Evolutionary conservation across 2,888 invertebrate genomes (phyloP).

Genomic region (Tuta absoluta): DNA sequence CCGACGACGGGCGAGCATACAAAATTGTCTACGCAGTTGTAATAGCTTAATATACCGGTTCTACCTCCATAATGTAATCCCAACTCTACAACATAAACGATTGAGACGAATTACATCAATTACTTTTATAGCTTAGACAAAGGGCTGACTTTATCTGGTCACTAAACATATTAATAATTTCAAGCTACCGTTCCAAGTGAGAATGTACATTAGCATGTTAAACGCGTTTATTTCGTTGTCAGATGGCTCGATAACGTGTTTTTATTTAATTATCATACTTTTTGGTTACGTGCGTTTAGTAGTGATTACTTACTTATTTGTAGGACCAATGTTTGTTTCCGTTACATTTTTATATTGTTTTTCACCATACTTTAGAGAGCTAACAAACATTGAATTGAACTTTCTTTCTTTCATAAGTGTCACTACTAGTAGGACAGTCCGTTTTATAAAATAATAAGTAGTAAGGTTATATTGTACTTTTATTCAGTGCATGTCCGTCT

Average conservation of each 20-base stretch:
- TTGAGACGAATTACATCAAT: constrained; percentile 70
- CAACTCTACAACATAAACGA: constrained; percentile 55
- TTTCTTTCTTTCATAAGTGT: no score
- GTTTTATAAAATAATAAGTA: no score
- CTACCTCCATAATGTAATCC: constrained; percentile 46
- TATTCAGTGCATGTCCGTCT: neutral
- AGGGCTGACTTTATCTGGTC: constrained; percentile 54
- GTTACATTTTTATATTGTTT: neutral
- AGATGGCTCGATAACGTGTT: constrained; percentile 26
- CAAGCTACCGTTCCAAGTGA: constrained; percentile 49
- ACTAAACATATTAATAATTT: constrained; percentile 66
- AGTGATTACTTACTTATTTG: neutral
- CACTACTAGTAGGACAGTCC: no score
- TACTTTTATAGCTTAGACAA: constrained; percentile 65
- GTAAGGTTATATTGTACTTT: neutral
- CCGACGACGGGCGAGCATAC: constrained; percentile 32
- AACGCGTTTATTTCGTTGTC: constrained; percentile 43
- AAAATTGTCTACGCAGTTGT: constrained; percentile 45
- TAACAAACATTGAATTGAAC: no score
- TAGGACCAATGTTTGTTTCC: neutral
- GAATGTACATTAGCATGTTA: constrained; percentile 50
- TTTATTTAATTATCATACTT: constrained; percentile 20
- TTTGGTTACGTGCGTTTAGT: neutral
- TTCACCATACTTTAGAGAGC: neutral
- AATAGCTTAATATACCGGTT: constrained; percentile 45